Percentiles rank a stretch among this genome's conserved stretches.
Conservation (phyloP, 2,113 vertebrate genomes). For the Pollimyrus isidori region DNA sequence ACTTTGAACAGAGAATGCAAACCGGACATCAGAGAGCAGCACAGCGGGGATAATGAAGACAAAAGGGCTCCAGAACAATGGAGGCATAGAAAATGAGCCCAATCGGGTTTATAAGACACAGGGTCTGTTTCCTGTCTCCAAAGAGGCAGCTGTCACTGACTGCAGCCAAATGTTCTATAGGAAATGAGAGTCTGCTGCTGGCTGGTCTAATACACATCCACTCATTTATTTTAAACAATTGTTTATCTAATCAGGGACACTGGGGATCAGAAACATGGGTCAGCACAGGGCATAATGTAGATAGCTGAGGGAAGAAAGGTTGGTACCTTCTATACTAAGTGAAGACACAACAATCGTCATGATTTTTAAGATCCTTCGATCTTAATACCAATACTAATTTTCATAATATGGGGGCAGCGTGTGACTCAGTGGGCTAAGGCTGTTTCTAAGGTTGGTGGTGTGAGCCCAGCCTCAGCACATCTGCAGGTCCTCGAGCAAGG, state of each 20-base stretch:
- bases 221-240: not conserved
- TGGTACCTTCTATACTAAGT: not conserved
- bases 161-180: not conserved
- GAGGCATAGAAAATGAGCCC: not conserved
- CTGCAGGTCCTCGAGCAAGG: too few species aligned
- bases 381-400: not conserved
- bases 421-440: too few species aligned
- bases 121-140: not conserved
- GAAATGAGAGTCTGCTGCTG: not conserved
- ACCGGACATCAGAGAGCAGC: not conserved
- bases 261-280: not conserved
- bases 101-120: not conserved
- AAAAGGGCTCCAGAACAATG: slow-evolving; percentile 17
- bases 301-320: not conserved
- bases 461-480: too few species aligned
- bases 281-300: not conserved
- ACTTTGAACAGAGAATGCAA: not conserved
- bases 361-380: not conserved
- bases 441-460: too few species aligned
- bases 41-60: slow-evolving; percentile 13
- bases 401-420: not conserved
- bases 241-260: not conserved
- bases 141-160: not conserved
- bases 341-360: not conserved
- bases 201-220: not conserved